These are phyloP conservation scores for Lapara coniferarum DNA, from an alignment of 2,888 invertebrate species.

Conservation along the genomic window DNA sequence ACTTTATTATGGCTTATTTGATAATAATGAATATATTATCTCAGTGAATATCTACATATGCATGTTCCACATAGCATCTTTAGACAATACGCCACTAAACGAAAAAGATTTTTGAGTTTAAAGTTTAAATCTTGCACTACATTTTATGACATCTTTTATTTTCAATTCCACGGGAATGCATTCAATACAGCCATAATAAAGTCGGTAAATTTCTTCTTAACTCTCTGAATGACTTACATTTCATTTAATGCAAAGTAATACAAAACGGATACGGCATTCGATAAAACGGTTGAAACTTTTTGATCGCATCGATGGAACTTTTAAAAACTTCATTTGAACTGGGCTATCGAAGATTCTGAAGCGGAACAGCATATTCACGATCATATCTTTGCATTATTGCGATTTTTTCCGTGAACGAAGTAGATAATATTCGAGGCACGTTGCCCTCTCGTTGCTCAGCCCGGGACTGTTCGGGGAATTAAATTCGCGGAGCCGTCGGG, in stretches of 20 bases:
- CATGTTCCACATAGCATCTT: too few relatives aligned
- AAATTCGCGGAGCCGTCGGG: slow-evolving; percentile 33
- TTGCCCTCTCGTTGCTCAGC: slow-evolving; percentile 36
- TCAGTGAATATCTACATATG: too few relatives aligned
- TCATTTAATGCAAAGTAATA: neutral
- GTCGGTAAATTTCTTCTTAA: neutral
- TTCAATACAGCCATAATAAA: too few relatives aligned
- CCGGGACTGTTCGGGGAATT: slow-evolving; percentile 33
- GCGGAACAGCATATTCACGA: slow-evolving; percentile 23
- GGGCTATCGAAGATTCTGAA: slow-evolving; percentile 7
- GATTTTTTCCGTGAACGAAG: slow-evolving; percentile 38
- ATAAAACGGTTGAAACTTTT: neutral
- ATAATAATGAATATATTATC: too few relatives aligned
- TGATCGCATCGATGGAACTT: neutral
- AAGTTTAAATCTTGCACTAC: too few relatives aligned
- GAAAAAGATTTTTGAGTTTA: too few relatives aligned
- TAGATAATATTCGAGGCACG: slow-evolving; percentile 46
- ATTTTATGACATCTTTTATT: too few relatives aligned
- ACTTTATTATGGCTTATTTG: too few relatives aligned
- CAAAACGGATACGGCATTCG: neutral
- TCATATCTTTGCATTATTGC: slow-evolving; percentile 44
- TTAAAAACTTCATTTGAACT: slow-evolving; percentile 1
- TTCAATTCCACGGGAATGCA: too few relatives aligned
- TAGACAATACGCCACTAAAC: too few relatives aligned
- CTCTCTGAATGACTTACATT: neutral